These are phyloP conservation scores for Anguilla pacifica DNA, from an alignment of 2,797 vertebrate species.

Conservation along the genomic window DNA sequence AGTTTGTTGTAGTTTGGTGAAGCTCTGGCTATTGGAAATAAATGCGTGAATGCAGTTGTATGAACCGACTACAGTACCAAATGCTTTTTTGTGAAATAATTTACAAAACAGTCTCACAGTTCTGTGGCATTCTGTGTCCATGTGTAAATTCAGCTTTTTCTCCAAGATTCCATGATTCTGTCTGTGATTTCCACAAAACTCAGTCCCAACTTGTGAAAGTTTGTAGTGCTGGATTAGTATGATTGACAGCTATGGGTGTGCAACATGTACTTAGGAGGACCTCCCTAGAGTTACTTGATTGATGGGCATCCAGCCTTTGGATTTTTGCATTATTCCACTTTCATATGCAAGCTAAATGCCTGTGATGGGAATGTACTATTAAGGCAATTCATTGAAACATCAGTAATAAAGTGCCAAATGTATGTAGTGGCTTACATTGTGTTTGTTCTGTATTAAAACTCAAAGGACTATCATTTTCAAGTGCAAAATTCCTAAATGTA, in stretches of 20 bases:
- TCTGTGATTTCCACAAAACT: too few relatives aligned
- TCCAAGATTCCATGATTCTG: too few relatives aligned
- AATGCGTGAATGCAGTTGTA: too few relatives aligned
- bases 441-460: not conserved
- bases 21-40: too few relatives aligned
- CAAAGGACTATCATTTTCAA: not conserved
- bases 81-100: too few relatives aligned
- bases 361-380: not conserved
- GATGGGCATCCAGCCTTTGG: constrained; percentile 12
- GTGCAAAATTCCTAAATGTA: not conserved
- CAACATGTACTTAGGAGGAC: not conserved
- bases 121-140: too few relatives aligned
- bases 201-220: not conserved
- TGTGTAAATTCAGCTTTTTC: too few relatives aligned
- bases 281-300: constrained; percentile 8
- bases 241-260: not conserved
- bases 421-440: not conserved
- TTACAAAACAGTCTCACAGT: too few relatives aligned
- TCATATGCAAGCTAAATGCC: not conserved
- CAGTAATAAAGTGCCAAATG: not conserved
- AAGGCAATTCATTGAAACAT: constrained; percentile 5
- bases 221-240: not conserved
- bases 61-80: too few relatives aligned
- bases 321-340: not conserved
- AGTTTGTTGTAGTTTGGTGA: too few relatives aligned